Evolutionary conservation across 2,113 vertebrate species (phyloP).

Genomic region (Cebidichthys violaceus): DNA sequence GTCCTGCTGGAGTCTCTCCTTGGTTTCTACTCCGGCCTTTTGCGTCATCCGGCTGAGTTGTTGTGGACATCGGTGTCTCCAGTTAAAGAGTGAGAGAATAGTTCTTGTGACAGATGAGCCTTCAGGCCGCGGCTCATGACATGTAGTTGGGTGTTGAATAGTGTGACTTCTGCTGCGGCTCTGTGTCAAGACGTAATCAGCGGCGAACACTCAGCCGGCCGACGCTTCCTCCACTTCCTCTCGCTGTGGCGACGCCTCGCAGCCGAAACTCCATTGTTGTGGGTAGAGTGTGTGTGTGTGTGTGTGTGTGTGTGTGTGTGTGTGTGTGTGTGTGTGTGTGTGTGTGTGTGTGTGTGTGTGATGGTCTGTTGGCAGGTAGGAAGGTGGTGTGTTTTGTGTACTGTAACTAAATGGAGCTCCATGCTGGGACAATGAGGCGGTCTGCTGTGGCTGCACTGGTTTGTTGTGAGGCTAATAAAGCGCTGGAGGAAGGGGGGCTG

Average conservation of each 20-base stretch:
- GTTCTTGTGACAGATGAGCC: background rate
- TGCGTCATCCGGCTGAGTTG: background rate
- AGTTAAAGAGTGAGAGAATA: background rate
- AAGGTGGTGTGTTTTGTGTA: conserved; percentile 6
- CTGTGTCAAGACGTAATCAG: conserved; percentile 46
- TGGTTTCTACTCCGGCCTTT: background rate
- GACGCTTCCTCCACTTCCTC: conserved; percentile 68
- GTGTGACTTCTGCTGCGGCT: background rate
- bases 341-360: background rate
- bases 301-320: conserved; percentile 11
- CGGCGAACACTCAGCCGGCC: conserved; percentile 31
- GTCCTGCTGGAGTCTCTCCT: background rate
- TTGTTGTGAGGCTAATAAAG: conserved; percentile 22
- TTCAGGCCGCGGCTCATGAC: background rate
- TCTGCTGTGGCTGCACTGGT: conserved; percentile 14
- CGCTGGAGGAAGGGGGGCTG: background rate
- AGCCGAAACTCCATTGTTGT: conserved; percentile 50
- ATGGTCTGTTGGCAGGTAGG: conserved; percentile 3
- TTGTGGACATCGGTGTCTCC: background rate
- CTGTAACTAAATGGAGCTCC: conserved; percentile 9
- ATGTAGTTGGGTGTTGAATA: background rate
- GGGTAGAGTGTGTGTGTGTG: conserved; percentile 16
- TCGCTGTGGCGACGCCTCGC: conserved; percentile 11
- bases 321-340: background rate
- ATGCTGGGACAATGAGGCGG: conserved; percentile 25